phyloP scores from a whole-genome alignment of 2,888 invertebrate genomes.

The Sinhomidia bicolor region DNA sequence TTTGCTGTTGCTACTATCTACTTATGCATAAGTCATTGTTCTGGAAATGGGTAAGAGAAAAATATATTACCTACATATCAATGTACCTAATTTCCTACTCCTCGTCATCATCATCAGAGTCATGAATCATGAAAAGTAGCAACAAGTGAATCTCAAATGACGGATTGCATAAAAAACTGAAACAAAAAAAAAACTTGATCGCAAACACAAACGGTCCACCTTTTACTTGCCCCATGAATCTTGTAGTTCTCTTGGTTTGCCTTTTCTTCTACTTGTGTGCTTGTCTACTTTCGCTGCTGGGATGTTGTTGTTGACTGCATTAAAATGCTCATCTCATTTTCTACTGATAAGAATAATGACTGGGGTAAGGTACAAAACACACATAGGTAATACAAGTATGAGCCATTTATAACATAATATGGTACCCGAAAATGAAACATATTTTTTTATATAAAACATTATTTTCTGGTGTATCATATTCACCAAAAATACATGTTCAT shows the following conservation, averaged over 20 bases:
- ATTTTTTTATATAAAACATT: no score
- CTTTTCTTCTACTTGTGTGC: background rate
- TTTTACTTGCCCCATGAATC: slow-evolving; percentile 4
- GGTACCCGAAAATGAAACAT: slow-evolving; percentile 41
- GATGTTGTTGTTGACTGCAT: background rate
- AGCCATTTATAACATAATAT: slow-evolving; percentile 13
- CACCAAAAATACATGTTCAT: background rate
- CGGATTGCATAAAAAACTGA: slow-evolving; percentile 15
- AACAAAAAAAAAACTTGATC: slow-evolving; percentile 24
- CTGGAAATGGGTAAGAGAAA: slow-evolving; percentile 45
- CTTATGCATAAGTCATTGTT: slow-evolving; percentile 34
- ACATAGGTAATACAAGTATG: background rate
- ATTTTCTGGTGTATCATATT: no score
- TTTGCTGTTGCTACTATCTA: slow-evolving; percentile 1
- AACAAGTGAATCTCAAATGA: slow-evolving; percentile 21
- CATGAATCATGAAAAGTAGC: background rate
- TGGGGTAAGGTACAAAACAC: background rate
- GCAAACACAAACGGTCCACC: slow-evolving; percentile 30
- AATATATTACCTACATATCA: background rate
- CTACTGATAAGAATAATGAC: background rate
- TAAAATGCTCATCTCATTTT: background rate
- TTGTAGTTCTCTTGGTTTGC: background rate
- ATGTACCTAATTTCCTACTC: no score
- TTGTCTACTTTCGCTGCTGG: background rate
- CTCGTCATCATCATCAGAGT: background rate